A percentile compares a stretch with the other conserved stretches of the same genome.
These are phyloP conservation scores for Petrocephalus microphthalmus DNA, from an alignment of 2,113 vertebrate species.

Conservation along the genomic window DNA sequence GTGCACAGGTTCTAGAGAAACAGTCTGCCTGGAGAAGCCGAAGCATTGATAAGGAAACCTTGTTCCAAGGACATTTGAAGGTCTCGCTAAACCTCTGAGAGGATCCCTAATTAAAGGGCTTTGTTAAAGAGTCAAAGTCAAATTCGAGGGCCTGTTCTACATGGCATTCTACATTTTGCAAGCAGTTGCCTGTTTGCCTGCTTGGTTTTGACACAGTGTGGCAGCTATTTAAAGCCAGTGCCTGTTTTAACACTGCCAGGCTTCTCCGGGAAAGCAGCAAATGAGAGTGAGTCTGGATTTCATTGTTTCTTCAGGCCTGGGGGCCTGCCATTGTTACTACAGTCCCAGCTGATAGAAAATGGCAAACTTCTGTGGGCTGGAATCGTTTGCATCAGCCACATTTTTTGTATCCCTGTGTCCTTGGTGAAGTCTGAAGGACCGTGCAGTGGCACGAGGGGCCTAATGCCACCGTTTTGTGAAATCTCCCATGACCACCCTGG, in stretches of 20 bases:
- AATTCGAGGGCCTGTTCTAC: neutral
- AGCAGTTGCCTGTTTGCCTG: neutral
- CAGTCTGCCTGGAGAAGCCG: neutral
- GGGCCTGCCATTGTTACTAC: neutral
- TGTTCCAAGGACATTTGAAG: neutral
- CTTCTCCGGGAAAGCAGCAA: neutral
- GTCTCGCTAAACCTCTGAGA: neutral
- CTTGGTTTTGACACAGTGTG: neutral
- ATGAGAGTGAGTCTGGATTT: conserved; percentile 5
- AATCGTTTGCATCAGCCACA: neutral
- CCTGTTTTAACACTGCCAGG: neutral
- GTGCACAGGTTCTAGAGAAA: neutral
- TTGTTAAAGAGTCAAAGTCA: neutral
- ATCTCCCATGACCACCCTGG: neutral
- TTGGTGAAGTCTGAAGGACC: neutral
- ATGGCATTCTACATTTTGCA: neutral
- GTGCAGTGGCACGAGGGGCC: neutral
- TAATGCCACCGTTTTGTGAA: neutral
- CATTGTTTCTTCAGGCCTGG: neutral
- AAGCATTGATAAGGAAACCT: neutral
- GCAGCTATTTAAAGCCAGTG: neutral
- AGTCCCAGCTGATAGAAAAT: neutral
- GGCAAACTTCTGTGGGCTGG: neutral
- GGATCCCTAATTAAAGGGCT: conserved; percentile 13
- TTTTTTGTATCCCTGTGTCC: neutral